Evolutionary conservation across 2,113 vertebrate genomes (phyloP).

Genomic region (Scytalopus superciliaris): DNA sequence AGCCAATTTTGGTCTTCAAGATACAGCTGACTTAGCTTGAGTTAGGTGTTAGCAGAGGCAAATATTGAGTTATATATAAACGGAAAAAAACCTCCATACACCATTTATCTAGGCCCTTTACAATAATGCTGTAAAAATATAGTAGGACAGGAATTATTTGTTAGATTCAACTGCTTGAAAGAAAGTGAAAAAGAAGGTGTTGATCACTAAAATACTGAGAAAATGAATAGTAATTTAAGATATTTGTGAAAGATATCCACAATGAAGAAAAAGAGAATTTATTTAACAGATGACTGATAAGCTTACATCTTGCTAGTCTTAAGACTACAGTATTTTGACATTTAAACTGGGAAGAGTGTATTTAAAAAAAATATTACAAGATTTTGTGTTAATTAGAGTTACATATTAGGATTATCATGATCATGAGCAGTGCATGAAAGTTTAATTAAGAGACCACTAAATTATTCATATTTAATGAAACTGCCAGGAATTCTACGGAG

Average conservation of each 20-base stretch:
- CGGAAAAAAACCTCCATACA: background rate
- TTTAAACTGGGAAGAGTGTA: constrained; percentile 13
- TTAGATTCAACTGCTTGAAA: background rate
- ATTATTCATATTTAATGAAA: constrained; percentile 60
- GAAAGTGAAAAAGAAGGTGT: background rate
- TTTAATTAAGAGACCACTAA: constrained; percentile 50
- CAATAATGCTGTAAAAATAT: background rate
- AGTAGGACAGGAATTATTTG: background rate
- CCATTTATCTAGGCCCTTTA: background rate
- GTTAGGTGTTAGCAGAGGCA: background rate
- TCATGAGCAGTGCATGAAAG: background rate
- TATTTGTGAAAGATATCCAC: background rate
- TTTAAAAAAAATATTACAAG: background rate
- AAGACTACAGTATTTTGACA: background rate
- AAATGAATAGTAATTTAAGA: background rate
- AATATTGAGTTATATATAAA: background rate
- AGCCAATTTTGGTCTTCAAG: background rate
- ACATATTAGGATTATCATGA: constrained; percentile 35
- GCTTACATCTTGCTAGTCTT: background rate
- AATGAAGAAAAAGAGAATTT: background rate
- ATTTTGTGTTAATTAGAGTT: constrained; percentile 52
- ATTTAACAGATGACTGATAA: background rate
- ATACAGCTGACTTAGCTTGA: background rate
- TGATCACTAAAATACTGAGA: background rate
- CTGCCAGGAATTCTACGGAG: constrained; percentile 2